phyloP scores from a whole-genome alignment of 2,113 vertebrate genomes.

The Corydoras sp. region DNA sequence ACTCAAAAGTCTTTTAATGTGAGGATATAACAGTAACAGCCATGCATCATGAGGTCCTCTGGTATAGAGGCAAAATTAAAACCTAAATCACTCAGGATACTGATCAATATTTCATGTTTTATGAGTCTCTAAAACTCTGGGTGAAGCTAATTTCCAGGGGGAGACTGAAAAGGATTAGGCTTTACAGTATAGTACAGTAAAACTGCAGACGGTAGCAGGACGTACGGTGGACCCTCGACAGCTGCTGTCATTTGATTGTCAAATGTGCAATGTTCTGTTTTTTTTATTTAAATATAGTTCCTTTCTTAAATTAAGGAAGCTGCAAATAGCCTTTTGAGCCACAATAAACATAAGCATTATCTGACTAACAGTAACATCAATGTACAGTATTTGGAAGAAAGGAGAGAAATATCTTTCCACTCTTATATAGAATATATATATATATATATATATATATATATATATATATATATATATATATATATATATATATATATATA shows the following conservation, averaged over 20 bases:
- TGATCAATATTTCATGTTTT: no score
- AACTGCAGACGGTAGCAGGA: background rate
- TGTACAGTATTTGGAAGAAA: constrained; percentile 10
- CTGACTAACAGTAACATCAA: constrained; percentile 6
- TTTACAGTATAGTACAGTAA: background rate
- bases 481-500: no score
- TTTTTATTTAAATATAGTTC: constrained; percentile 15
- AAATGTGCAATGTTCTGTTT: constrained; percentile 21
- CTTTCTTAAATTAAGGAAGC: background rate
- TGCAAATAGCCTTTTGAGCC: constrained; percentile 19
- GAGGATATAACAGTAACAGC: no score
- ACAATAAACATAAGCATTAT: constrained; percentile 7
- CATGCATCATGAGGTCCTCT: no score
- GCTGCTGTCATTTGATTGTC: constrained; percentile 34
- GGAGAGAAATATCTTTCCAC: background rate
- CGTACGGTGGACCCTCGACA: background rate
- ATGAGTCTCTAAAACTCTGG: no score
- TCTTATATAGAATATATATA: constrained; percentile 14
- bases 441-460: no score
- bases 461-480: no score
- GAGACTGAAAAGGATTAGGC: no score
- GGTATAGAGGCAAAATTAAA: no score
- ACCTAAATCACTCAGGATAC: no score
- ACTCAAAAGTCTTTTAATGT: no score
- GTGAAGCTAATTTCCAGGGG: no score